Base-by-base conservation (phyloP, 2,888 invertebrate species). In the Muscina levida region DNA sequence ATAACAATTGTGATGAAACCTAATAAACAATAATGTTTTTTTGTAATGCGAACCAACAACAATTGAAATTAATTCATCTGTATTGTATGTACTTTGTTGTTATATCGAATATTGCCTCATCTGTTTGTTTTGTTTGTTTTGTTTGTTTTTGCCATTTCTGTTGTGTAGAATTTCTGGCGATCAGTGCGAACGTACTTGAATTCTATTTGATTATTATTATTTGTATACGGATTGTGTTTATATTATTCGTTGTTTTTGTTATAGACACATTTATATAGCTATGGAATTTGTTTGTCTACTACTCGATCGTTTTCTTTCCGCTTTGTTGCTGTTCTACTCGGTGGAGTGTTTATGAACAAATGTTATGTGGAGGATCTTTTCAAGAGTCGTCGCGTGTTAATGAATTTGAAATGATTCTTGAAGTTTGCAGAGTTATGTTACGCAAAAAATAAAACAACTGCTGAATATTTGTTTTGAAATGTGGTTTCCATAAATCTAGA, bases 121-220 rank as follows among this genome's bases (percentile, higher is more conserved):
- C 31, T 46, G 13, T 46, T 6, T 13, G 4, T 15, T 3, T 44
- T 13, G n/a, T 11, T 11, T 44, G 4, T 11, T 4, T 44, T 44
- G n/a, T 2, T 11, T 44, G 10, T 11, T 13, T 5, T 19, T 17
- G 48, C 48, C 19, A 8, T 31, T 31, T 31, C 8, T 3, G 31
- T 31, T 31, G 31, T 31, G 4, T 31, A 31, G 31, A 8, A 17
- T 48, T 48, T 53, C 24, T 24, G 13, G 22, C 19, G 53, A 19
- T 24, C 22, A 57, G 57, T 57, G 57, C 57, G 4, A 57, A 57
- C 37, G 57, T 57, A 57, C 57, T 57, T 57, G 37, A 37, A 37
- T 37, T 31, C 3, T 4, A 15, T 10, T 57, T 13, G n/a, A 57
- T 15, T 15, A n/a, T 37, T 13, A 37, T 31, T 57, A n/a, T 57